phyloP scores from a whole-genome alignment of 1,140 invertebrate genomes.

The Argopecten irradians region DNA sequence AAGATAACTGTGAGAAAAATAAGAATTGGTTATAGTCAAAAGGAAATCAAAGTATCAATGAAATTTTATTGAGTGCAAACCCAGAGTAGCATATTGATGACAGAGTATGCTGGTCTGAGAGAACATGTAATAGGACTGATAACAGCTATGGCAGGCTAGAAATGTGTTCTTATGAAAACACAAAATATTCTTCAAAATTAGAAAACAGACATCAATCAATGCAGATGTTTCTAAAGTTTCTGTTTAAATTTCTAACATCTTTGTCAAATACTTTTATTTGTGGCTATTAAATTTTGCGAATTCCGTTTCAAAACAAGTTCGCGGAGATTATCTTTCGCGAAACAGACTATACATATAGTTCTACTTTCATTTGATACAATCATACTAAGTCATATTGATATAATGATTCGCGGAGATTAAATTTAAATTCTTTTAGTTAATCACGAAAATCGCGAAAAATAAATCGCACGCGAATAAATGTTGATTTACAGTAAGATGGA shows the following conservation, averaged over 20 bases:
- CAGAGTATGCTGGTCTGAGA: not conserved
- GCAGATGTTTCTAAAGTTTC: not conserved
- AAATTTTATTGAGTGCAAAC: not conserved
- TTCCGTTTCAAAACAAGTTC: too few species aligned
- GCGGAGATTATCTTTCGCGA: too few species aligned
- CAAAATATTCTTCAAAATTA: not conserved
- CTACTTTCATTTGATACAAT: too few species aligned
- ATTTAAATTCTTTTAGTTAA: too few species aligned
- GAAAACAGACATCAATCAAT: not conserved
- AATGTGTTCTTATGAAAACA: not conserved
- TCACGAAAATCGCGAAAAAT: too few species aligned
- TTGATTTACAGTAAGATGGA: too few species aligned
- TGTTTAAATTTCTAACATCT: not conserved
- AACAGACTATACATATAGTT: too few species aligned
- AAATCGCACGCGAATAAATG: too few species aligned
- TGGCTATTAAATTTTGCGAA: too few species aligned
- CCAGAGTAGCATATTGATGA: not conserved
- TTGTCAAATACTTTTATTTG: not conserved
- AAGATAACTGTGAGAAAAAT: not conserved
- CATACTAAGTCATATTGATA: too few species aligned
- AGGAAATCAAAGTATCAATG: not conserved
- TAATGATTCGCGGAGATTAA: too few species aligned
- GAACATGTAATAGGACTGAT: not conserved
- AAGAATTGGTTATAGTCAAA: not conserved
- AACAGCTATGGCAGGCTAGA: not conserved